Percentiles rank a stretch among this genome's conserved stretches.
These are phyloP conservation scores for Zenarchopterus dispar DNA, from an alignment of 2,797 vertebrate species.

Conservation along the genomic window DNA sequence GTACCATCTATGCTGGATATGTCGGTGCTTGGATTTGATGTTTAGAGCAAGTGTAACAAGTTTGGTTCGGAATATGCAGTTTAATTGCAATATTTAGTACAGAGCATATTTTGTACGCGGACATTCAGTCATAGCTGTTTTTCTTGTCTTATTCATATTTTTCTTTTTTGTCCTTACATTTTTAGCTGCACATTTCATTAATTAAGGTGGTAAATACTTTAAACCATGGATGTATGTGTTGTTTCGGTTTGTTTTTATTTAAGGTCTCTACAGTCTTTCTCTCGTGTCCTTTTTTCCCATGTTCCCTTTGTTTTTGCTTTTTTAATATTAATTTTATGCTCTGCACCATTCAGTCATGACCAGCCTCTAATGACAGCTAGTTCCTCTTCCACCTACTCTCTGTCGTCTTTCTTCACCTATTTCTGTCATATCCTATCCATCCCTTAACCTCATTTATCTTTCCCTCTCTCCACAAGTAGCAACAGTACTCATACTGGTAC, in stretches of 20 bases:
- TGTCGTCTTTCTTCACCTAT: not conserved
- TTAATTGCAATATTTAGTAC: not conserved
- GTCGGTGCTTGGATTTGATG: slow-evolving; percentile 65
- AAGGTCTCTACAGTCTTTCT: not conserved
- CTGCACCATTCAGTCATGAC: not conserved
- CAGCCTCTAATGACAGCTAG: not conserved
- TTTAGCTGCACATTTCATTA: too few relatives aligned
- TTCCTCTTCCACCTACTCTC: not conserved
- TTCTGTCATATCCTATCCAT: not conserved
- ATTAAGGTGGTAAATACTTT: not conserved
- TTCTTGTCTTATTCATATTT: not conserved
- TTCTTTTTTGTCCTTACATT: too few relatives aligned
- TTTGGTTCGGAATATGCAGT: not conserved
- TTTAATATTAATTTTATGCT: not conserved
- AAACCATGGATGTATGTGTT: slow-evolving; percentile 2
- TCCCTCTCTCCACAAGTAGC: not conserved
- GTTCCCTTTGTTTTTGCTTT: not conserved
- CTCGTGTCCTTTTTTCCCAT: not conserved
- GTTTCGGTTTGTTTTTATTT: slow-evolving; percentile 1
- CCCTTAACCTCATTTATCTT: not conserved
- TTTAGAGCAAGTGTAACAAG: slow-evolving; percentile 14
- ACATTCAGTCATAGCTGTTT: not conserved
- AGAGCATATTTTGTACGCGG: slow-evolving; percentile 1
- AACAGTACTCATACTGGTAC: not conserved
- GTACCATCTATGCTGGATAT: slow-evolving; percentile 47